Conservation (phyloP, 2,888 invertebrate species). For the Adelognathus sp. region DNA sequence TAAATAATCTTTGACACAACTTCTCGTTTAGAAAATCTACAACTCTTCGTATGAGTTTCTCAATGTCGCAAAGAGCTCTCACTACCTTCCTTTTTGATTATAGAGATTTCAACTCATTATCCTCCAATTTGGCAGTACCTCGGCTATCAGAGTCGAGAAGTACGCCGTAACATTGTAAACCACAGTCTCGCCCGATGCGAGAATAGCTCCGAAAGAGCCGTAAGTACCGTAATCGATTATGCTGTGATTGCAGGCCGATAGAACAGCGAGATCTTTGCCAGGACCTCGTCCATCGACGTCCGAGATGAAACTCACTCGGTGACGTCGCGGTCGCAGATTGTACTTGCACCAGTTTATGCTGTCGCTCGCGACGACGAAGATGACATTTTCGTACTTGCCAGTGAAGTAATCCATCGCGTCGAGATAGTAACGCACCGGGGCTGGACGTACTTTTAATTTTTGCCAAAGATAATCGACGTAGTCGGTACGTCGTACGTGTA, state of each 20-base stretch:
- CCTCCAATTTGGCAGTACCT: conserved; percentile 77
- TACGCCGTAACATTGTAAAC: conserved; percentile 79
- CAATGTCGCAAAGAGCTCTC: neutral
- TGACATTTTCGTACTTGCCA: conserved; percentile 76
- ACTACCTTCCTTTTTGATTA: conserved; percentile 32
- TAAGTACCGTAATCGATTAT: conserved; percentile 81
- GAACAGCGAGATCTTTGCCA: conserved; percentile 79
- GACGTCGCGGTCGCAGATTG: conserved; percentile 72
- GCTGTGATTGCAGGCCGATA: conserved; percentile 80
- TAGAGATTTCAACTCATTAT: conserved; percentile 74
- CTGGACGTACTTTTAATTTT: conserved; percentile 80
- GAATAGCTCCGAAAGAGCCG: conserved; percentile 79
- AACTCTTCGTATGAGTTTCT: neutral
- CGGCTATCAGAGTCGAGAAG: conserved; percentile 78
- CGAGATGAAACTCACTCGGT: conserved; percentile 76
- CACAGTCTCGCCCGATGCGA: conserved; percentile 80
- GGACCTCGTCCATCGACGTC: conserved; percentile 74
- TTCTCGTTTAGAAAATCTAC: conserved; percentile 32
- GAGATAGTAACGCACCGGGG: conserved; percentile 77
- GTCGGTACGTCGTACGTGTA: conserved; percentile 84
- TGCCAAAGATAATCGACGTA: conserved; percentile 83
- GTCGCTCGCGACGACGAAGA: conserved; percentile 80
- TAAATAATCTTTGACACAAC: conserved; percentile 13
- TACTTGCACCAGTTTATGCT: conserved; percentile 80
- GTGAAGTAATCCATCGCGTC: conserved; percentile 79